A percentile compares a stretch with the other conserved stretches of the same genome.
phyloP scores from a whole-genome alignment of 1,140 invertebrate genomes.

The Cherax destructor region DNA sequence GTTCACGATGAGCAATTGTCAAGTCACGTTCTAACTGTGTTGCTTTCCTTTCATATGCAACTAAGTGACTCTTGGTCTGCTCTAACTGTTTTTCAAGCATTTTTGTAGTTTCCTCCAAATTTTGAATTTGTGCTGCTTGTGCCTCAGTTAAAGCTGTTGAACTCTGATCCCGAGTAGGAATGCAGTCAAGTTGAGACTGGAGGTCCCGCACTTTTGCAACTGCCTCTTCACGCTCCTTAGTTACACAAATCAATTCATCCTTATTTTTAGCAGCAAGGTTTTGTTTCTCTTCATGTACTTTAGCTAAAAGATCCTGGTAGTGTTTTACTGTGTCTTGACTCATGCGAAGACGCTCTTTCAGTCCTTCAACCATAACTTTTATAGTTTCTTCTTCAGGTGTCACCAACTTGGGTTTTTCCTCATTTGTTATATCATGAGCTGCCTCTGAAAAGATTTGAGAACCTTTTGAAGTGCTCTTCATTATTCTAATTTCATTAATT shows the following conservation, averaged over 20 bases:
- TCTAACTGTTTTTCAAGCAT: slow-evolving; percentile 36
- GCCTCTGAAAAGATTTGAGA: neutral
- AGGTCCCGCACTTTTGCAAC: slow-evolving; percentile 23
- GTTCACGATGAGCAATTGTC: slow-evolving; percentile 39
- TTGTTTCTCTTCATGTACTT: slow-evolving; percentile 48
- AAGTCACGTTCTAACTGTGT: slow-evolving; percentile 52
- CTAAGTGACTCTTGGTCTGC: slow-evolving; percentile 18
- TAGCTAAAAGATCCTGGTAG: slow-evolving; percentile 57
- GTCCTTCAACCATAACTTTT: slow-evolving; percentile 36
- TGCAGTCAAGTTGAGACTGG: slow-evolving; percentile 43
- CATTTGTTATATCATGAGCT: neutral
- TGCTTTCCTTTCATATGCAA: slow-evolving; percentile 32
- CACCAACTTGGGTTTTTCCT: neutral
- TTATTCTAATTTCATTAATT: slow-evolving; percentile 45
- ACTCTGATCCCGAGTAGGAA: slow-evolving; percentile 31
- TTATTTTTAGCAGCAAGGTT: slow-evolving; percentile 22
- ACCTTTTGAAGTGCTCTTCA: slow-evolving; percentile 26
- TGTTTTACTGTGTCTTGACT: slow-evolving; percentile 53
- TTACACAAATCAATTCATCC: slow-evolving; percentile 31
- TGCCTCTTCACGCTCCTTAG: slow-evolving; percentile 35
- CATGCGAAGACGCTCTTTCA: slow-evolving; percentile 53
- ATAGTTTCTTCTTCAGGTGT: slow-evolving; percentile 47
- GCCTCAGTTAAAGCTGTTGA: slow-evolving; percentile 31
- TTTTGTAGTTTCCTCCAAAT: slow-evolving; percentile 40
- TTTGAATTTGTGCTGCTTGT: slow-evolving; percentile 53